These are phyloP conservation scores for Heliconius sara DNA, from an alignment of 2,888 invertebrate species.

Conservation along the genomic window DNA sequence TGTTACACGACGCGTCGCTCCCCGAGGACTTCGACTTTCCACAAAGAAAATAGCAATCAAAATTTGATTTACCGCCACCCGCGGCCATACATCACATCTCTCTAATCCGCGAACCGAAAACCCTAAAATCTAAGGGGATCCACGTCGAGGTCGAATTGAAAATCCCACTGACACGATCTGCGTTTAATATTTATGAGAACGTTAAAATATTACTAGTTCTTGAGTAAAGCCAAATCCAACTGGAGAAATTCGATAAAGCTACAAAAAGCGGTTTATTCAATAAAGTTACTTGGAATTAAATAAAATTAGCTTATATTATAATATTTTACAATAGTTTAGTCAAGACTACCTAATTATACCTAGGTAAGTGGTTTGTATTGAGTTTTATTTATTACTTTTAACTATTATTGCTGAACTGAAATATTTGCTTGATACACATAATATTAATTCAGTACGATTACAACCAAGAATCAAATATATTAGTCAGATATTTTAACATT, in stretches of 20 bases:
- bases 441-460: too few species aligned
- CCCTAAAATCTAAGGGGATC: slow-evolving; percentile 79
- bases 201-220: slow-evolving; percentile 58
- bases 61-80: slow-evolving; percentile 84
- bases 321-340: too few species aligned
- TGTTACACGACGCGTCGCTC: slow-evolving; percentile 67
- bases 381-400: too few species aligned
- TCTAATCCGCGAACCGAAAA: slow-evolving; percentile 79
- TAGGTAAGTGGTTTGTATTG: too few species aligned
- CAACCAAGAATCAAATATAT: too few species aligned
- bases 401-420: too few species aligned
- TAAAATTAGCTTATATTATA: neutral
- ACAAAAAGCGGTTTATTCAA: neutral
- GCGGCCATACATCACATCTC: slow-evolving; percentile 79
- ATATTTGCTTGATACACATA: too few species aligned
- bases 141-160: slow-evolving; percentile 76
- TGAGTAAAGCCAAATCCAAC: neutral
- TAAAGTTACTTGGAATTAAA: neutral
- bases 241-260: neutral
- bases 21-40: slow-evolving; percentile 76
- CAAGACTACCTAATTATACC: too few species aligned
- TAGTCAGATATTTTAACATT: too few species aligned
- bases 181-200: slow-evolving; percentile 79
- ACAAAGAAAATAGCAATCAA: slow-evolving; percentile 84
- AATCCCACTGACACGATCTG: slow-evolving; percentile 71